These are phyloP conservation scores for Hemiscyllium ocellatum DNA, from an alignment of 2,113 vertebrate species.

Conservation along the genomic window DNA sequence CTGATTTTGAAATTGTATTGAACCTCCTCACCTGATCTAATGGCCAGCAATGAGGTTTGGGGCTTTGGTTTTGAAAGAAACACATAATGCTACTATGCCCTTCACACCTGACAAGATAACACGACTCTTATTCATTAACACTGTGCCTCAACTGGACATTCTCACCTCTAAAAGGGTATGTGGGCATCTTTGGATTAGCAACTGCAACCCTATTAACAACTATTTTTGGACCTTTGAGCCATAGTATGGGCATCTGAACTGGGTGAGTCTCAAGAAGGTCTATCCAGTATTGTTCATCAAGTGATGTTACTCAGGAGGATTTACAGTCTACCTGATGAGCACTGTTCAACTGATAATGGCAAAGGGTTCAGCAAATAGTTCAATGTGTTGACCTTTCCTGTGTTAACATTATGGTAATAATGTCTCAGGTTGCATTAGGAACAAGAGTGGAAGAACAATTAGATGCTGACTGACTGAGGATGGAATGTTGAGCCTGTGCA, in stretches of 20 bases:
- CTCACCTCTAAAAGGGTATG: background rate
- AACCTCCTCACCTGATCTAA: no score
- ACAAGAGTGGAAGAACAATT: background rate
- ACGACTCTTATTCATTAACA: background rate
- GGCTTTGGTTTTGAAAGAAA: background rate
- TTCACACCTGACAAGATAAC: background rate
- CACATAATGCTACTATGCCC: background rate
- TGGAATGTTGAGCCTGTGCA: background rate
- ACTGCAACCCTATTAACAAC: background rate
- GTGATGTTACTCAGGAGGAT: background rate
- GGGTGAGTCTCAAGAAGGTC: background rate
- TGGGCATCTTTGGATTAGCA: background rate
- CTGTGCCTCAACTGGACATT: background rate
- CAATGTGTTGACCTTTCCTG: background rate
- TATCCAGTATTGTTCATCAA: background rate
- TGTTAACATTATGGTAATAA: background rate
- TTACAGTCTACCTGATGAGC: no score
- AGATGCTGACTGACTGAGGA: background rate
- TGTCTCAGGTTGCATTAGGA: no score
- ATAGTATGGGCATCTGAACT: background rate
- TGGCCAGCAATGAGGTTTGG: background rate
- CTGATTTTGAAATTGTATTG: background rate
- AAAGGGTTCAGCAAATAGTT: background rate
- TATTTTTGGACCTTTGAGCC: background rate
- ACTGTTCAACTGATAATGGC: background rate